Base-by-base conservation (phyloP, 2,888 invertebrate genomes). In the Pachliopta kotzebuea region DNA sequence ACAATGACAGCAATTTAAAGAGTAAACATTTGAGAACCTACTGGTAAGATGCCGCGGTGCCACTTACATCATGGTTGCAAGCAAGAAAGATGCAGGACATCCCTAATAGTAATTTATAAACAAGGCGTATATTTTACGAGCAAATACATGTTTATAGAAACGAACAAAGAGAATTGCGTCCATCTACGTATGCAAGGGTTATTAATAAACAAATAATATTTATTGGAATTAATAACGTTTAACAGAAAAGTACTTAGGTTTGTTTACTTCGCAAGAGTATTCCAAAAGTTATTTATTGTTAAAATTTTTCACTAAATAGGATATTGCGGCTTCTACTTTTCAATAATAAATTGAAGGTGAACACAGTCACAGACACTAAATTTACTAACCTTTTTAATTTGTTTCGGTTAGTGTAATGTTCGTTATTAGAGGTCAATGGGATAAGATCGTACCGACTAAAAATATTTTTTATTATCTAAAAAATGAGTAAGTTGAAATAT, bases 181-280 rank as follows among this genome's bases (percentile, higher is more conserved):
- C 37, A 54, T 8, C 23, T 54, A 49, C 37, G 53, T n/a, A 54
- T n/a, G 54, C 11, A 24, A 3, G 37, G 20, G n/a, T 42, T 60
- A 54, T 42, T 60, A 23, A 60, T 42, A 17, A 23, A 37, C 17
- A 56, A 53, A 24, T 8, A 42, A 26, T 61, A 61, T 54, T 61
- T 55, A 61, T 55, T 55, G 45, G 18, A 21, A 21, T 55, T 45
- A 26, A 54, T 45, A 54, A 14, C 42, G 24, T 60, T 60, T 53
- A 11, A 60, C 18, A 24, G 14, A 18, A 53, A 54, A 45, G 8
- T 20, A 24, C 20, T 29, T 14, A 14, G 31, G 4, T 17, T 62
- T 56, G 50, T 52, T 52, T 57, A 42, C 24, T 37, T 29, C 29
- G 21, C 45, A 62, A 49, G 21, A 3, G 18, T 31, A 31, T 57